phyloP scores from a whole-genome alignment of 2,797 vertebrate species.

The Hemibagrus guttatus region DNA sequence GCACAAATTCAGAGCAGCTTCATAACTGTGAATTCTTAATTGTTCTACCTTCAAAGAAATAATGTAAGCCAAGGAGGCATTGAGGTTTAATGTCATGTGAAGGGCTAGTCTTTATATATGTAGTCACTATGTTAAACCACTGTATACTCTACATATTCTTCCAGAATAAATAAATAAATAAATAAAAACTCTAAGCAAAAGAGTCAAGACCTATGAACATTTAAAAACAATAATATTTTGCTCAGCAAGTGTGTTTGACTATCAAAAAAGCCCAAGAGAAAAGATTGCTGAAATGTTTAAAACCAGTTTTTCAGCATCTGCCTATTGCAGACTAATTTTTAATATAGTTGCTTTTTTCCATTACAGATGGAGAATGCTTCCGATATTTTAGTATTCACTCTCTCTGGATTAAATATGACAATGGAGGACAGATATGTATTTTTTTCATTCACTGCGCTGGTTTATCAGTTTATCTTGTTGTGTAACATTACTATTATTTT shows the following conservation, averaged over 20 bases:
- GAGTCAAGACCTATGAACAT: neutral
- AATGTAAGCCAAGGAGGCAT: neutral
- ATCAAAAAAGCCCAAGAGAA: neutral
- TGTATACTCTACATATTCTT: neutral
- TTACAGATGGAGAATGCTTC: constrained; percentile 59
- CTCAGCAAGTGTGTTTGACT: neutral
- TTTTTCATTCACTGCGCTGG: constrained; percentile 38
- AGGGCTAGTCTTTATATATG: neutral
- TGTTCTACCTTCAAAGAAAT: neutral
- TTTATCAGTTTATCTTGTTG: constrained; percentile 45
- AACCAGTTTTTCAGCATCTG: neutral
- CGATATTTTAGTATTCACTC: constrained; percentile 48
- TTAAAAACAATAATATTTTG: neutral
- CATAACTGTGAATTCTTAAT: neutral
- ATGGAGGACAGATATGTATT: constrained; percentile 41
- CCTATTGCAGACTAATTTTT: neutral
- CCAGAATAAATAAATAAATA: neutral
- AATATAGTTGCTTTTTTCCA: constrained; percentile 4
- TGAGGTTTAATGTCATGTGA: neutral
- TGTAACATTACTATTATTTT: constrained; percentile 43
- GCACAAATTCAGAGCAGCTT: neutral
- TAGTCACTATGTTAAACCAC: neutral
- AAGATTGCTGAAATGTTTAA: neutral
- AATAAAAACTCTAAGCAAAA: neutral
- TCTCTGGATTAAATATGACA: constrained; percentile 59